Conservation (phyloP, 2,797 vertebrate species). For the Gambelia wislizenii region DNA sequence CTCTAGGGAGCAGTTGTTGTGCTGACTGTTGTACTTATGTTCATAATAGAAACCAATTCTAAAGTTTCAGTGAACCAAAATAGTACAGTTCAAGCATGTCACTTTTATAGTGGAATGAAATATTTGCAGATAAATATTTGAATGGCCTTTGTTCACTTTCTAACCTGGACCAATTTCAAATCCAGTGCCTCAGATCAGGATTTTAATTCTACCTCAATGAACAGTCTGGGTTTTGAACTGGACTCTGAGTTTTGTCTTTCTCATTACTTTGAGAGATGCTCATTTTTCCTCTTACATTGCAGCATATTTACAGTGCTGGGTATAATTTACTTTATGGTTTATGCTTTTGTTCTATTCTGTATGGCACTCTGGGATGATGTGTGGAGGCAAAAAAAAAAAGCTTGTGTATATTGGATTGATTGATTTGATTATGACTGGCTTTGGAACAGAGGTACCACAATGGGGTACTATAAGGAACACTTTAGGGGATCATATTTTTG, state of each 20-base stretch:
- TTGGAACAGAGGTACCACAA: conserved; percentile 42
- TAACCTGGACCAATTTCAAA: neutral
- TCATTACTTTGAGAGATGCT: conserved; percentile 7
- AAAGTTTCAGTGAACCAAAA: neutral
- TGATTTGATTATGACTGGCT: conserved; percentile 4
- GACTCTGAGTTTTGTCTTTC: conserved; percentile 6
- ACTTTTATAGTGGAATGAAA: neutral
- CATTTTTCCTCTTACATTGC: neutral
- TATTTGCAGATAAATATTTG: neutral
- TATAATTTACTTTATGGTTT: conserved; percentile 24
- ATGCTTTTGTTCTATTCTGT: conserved; percentile 45
- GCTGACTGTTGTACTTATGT: neutral
- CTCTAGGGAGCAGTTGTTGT: too few species aligned
- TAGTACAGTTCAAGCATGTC: neutral
- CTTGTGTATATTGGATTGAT: conserved; percentile 15
- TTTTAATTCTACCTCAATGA: conserved; percentile 26
- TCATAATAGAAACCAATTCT: neutral
- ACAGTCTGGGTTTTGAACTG: neutral
- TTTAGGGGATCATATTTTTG: conserved; percentile 44
- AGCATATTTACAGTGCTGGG: neutral
- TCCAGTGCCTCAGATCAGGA: neutral
- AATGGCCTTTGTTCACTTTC: conserved; percentile 4
- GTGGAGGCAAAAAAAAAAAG: conserved; percentile 37
- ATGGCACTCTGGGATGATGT: conserved; percentile 29
- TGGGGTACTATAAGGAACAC: conserved; percentile 34